Conservation (phyloP, 1,140 invertebrate genomes). For the Polypedilum vanderplanki region DNA sequence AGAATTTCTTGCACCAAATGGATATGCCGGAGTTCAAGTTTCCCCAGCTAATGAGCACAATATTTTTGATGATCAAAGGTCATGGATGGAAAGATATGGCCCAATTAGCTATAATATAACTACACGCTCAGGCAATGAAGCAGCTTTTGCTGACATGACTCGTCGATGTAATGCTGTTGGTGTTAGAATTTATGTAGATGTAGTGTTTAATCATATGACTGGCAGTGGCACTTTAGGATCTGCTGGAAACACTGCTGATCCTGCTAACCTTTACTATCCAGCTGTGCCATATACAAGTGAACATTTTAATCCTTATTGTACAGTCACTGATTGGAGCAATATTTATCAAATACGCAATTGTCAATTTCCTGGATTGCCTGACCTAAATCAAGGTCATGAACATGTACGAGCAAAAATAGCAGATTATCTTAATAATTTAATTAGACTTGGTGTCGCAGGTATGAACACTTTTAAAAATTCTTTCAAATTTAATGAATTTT, state of each 20-base stretch:
- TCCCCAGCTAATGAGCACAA: constrained; percentile 41
- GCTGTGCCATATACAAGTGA: constrained; percentile 50
- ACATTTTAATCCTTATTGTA: constrained; percentile 52
- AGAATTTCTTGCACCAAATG: constrained; percentile 64
- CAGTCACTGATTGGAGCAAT: constrained; percentile 53
- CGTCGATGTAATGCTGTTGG: constrained; percentile 57
- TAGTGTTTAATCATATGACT: constrained; percentile 70
- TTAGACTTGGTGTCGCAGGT: constrained; percentile 69
- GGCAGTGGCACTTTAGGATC: constrained; percentile 46
- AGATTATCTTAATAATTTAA: constrained; percentile 58
- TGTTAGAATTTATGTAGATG: constrained; percentile 65
- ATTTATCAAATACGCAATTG: constrained; percentile 61
- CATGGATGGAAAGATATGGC: constrained; percentile 78
- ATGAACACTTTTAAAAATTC: too few species aligned
- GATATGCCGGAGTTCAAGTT: constrained; percentile 70
- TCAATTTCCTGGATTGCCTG: constrained; percentile 59
- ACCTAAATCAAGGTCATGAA: constrained; percentile 57
- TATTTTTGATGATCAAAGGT: constrained; percentile 48
- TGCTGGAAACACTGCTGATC: constrained; percentile 50
- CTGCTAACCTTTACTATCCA: constrained; percentile 48
- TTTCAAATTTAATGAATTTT: too few species aligned
- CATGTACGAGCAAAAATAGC: constrained; percentile 60
- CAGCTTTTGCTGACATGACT: constrained; percentile 62
- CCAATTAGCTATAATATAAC: constrained; percentile 71
- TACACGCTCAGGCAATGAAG: constrained; percentile 64